phyloP scores from a whole-genome alignment of 2,797 vertebrate species.

The Acanthornis magna region DNA sequence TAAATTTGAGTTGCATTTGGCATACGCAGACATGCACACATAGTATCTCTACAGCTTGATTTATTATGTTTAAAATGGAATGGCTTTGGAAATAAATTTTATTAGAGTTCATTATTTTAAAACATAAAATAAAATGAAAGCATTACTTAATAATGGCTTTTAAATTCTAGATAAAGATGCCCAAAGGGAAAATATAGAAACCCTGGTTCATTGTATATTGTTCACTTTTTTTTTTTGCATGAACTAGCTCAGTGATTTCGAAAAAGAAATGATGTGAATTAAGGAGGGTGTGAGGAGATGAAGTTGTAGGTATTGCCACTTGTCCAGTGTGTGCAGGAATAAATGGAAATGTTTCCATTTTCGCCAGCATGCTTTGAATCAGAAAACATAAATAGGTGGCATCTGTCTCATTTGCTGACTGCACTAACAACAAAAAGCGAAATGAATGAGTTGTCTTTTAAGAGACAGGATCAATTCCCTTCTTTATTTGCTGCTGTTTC shows the following conservation, averaged over 20 bases:
- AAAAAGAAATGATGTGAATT: not conserved
- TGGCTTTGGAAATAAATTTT: conserved; percentile 49
- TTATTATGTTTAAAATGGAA: conserved; percentile 27
- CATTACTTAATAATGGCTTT: conserved; percentile 30
- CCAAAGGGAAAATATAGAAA: conserved; percentile 30
- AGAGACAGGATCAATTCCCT: not conserved
- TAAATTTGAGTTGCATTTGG: conserved; percentile 30
- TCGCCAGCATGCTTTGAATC: not conserved
- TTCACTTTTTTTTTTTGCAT: not conserved
- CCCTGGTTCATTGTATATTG: not conserved
- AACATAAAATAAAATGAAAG: conserved; percentile 47
- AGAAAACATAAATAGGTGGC: not conserved
- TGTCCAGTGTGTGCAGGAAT: not conserved
- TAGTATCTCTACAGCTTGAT: conserved; percentile 14
- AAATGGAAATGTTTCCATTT: not conserved
- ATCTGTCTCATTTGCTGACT: not conserved
- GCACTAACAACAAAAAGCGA: not conserved
- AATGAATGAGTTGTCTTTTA: not conserved
- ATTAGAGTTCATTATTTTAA: conserved; percentile 44
- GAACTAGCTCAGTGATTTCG: not conserved
- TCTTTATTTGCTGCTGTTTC: conserved; percentile 22
- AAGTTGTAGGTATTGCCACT: not conserved
- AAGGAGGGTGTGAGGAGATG: not conserved
- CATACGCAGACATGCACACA: not conserved
- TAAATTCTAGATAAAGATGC: conserved; percentile 32